Evolutionary conservation across 2,113 vertebrate genomes (phyloP).

Genomic region (Zapus hudsonius): DNA sequence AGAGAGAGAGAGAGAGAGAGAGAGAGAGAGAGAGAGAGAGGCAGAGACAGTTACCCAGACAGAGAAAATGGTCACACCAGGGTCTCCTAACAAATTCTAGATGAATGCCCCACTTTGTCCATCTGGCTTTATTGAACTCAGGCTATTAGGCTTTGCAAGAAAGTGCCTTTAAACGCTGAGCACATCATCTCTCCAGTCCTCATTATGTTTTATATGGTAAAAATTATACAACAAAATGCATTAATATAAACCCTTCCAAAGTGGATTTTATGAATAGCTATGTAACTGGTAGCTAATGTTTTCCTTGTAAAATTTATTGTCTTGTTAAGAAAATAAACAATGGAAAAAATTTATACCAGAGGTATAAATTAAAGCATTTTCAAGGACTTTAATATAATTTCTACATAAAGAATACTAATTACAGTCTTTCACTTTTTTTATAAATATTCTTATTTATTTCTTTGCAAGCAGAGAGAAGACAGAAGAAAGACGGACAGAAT

Average conservation of each 20-base stretch:
- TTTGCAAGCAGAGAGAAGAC: too few species aligned
- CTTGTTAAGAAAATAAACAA: constrained; percentile 36
- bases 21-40: too few species aligned
- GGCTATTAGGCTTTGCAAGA: too few species aligned
- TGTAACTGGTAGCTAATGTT: not conserved
- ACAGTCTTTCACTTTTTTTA: constrained; percentile 1
- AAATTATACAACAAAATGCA: constrained; percentile 45
- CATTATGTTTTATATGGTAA: not conserved
- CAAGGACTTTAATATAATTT: not conserved
- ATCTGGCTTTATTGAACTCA: too few species aligned
- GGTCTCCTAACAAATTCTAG: too few species aligned
- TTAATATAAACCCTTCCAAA: not conserved
- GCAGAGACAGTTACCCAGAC: too few species aligned
- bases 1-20: too few species aligned
- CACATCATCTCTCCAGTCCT: not conserved
- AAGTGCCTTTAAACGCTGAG: too few species aligned
- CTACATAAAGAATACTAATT: constrained; percentile 2
- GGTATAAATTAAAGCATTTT: constrained; percentile 23
- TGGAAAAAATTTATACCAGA: not conserved
- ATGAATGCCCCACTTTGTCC: too few species aligned
- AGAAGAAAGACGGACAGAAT: too few species aligned
- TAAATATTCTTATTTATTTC: too few species aligned
- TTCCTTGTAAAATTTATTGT: not conserved
- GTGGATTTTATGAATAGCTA: constrained; percentile 15
- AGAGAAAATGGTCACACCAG: too few species aligned